Evolutionary conservation across 64 coral and sea anemone genomes (phyloP).

Genomic region (Montipora efflorescens): DNA sequence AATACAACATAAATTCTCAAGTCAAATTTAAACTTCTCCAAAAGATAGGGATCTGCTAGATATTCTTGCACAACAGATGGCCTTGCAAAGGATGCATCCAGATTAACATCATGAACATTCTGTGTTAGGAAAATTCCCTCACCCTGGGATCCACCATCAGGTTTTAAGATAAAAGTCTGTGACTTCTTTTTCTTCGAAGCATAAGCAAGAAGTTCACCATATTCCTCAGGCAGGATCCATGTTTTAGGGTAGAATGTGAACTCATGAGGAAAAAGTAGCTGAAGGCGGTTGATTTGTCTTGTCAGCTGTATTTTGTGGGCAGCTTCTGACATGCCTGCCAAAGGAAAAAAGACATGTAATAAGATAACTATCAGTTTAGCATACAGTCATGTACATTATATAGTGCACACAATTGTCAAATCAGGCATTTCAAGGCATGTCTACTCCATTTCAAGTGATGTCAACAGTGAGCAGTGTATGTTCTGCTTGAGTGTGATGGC

Average conservation of each 20-base stretch:
- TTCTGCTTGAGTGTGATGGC: too few species aligned
- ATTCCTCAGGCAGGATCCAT: conserved; percentile 90
- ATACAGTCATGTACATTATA: too few species aligned
- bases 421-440: too few species aligned
- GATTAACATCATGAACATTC: conserved; percentile 70
- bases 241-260: conserved; percentile 92
- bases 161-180: conserved; percentile 79
- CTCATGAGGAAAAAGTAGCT: conserved; percentile 82
- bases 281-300: conserved; percentile 85
- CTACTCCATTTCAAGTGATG: too few species aligned
- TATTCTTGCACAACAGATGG: conserved; percentile 86
- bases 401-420: too few species aligned
- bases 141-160: conserved; percentile 88
- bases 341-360: neutral
- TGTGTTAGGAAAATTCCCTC: conserved; percentile 86
- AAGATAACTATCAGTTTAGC: too few species aligned
- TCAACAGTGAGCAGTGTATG: too few species aligned
- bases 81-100: conserved; percentile 65
- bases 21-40: conserved; percentile 97
- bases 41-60: conserved; percentile 75
- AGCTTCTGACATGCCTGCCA: conserved; percentile 81
- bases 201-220: conserved; percentile 65
- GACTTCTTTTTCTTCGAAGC: conserved; percentile 34
- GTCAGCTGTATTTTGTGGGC: conserved; percentile 85
- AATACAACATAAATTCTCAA: conserved; percentile 93